phyloP scores from a whole-genome alignment of 2,888 invertebrate species.

The Drosophila pseudotalamancana region DNA sequence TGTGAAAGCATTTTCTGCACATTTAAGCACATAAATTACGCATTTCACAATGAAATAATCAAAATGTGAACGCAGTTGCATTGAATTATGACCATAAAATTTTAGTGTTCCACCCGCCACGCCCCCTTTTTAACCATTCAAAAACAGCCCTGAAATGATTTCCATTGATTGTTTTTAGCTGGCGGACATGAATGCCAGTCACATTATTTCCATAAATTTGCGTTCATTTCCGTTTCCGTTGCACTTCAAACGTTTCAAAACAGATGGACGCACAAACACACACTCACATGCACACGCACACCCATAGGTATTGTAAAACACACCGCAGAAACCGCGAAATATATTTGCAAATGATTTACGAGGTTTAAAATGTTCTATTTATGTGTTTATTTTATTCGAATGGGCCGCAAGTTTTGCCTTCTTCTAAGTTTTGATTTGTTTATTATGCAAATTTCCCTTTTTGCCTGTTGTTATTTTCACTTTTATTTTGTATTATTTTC shows the following conservation, averaged over 20 bases:
- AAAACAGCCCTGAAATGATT: background rate
- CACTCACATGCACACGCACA: background rate
- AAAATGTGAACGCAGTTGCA: constrained; percentile 52
- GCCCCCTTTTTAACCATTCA: background rate
- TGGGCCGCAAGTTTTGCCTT: constrained; percentile 34
- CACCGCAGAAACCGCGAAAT: constrained; percentile 43
- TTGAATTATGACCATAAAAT: constrained; percentile 66
- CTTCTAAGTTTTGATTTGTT: constrained; percentile 75
- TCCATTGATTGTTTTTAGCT: constrained; percentile 49
- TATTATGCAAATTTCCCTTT: constrained; percentile 72
- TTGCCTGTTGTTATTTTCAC: constrained; percentile 33
- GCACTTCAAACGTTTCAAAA: constrained; percentile 56
- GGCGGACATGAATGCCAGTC: constrained; percentile 46
- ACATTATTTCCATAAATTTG: constrained; percentile 79
- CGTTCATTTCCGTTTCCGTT: constrained; percentile 71
- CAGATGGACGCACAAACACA: constrained; percentile 13
- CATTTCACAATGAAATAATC: constrained; percentile 35
- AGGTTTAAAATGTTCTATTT: constrained; percentile 75
- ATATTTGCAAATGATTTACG: constrained; percentile 77
- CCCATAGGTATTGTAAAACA: background rate
- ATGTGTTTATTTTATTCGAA: constrained; percentile 75
- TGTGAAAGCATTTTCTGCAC: constrained; percentile 73
- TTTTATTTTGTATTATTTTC: constrained; percentile 22
- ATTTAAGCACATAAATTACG: constrained; percentile 69
- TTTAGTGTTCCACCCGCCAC: constrained; percentile 5